These are phyloP conservation scores for Pseudopipra pipra DNA, from an alignment of 2,113 vertebrate genomes.

Conservation along the genomic window DNA sequence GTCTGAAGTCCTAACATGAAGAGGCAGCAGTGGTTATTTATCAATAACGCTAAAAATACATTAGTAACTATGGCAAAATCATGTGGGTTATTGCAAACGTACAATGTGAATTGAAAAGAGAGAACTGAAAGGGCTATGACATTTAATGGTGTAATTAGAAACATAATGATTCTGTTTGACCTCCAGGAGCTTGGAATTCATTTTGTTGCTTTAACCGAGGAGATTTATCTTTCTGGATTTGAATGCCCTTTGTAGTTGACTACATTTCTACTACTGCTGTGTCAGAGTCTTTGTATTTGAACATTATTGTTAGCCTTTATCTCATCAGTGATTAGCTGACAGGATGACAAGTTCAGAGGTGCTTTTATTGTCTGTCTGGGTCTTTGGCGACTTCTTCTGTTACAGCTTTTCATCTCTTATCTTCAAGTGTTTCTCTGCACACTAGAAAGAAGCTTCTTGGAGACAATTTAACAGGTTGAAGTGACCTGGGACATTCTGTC, in stretches of 20 bases:
- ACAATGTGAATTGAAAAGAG: neutral
- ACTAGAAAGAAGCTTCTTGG: neutral
- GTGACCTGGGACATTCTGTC: neutral
- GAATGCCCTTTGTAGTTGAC: neutral
- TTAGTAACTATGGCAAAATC: neutral
- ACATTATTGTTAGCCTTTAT: neutral
- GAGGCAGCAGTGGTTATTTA: neutral
- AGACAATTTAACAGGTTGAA: conserved; percentile 1
- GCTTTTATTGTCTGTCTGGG: neutral
- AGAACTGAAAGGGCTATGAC: neutral
- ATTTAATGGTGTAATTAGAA: neutral
- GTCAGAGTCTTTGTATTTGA: neutral
- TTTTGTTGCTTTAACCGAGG: neutral
- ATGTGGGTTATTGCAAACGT: neutral
- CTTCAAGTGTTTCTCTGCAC: neutral
- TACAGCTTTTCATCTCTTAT: neutral
- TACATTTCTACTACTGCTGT: neutral
- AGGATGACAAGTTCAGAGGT: neutral
- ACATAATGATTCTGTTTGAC: neutral
- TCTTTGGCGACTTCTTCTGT: neutral
- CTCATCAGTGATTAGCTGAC: neutral
- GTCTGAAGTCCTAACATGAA: neutral
- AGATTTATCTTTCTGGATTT: conserved; percentile 6
- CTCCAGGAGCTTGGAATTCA: neutral
- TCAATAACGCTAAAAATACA: neutral